These are phyloP conservation scores for Lochmaea capreae DNA, from an alignment of 2,888 invertebrate genomes.

Conservation along the genomic window DNA sequence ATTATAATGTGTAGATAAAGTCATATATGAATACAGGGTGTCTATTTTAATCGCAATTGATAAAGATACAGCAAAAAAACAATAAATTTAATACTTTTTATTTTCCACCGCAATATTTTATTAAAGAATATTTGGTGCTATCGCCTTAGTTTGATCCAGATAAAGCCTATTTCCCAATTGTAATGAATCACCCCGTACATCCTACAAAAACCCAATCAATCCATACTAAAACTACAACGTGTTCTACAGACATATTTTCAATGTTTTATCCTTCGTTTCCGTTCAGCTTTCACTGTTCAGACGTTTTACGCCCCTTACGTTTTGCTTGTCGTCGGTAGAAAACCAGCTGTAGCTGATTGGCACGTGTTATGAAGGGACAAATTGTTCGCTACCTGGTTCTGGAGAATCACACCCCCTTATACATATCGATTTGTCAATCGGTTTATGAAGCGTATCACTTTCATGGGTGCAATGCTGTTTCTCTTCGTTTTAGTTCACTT, in stretches of 20 bases:
- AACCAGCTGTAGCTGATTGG: constrained; percentile 45
- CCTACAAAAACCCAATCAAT: not conserved
- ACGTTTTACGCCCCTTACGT: constrained; percentile 25
- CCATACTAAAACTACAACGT: not conserved
- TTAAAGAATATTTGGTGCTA: too few relatives aligned
- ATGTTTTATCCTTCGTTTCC: constrained; percentile 22
- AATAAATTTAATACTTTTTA: too few relatives aligned
- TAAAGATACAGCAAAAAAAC: too few relatives aligned
- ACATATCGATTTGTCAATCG: constrained; percentile 44
- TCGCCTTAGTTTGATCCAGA: too few relatives aligned
- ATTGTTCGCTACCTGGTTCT: constrained; percentile 46
- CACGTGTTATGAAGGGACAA: constrained; percentile 48
- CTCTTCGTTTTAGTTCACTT: constrained; percentile 28
- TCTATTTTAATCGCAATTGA: too few relatives aligned
- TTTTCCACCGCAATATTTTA: too few relatives aligned
- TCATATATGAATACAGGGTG: too few relatives aligned
- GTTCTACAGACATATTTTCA: constrained; percentile 6
- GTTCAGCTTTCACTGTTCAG: constrained; percentile 14
- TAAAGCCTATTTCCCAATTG: too few relatives aligned
- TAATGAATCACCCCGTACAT: too few relatives aligned
- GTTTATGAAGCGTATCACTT: constrained; percentile 45
- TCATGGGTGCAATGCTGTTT: constrained; percentile 35
- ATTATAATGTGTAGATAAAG: too few relatives aligned
- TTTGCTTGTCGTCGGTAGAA: constrained; percentile 33
- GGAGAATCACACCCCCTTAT: constrained; percentile 44